Conservation (phyloP, 2,888 invertebrate genomes). For the Lycophotia porphyrea region DNA sequence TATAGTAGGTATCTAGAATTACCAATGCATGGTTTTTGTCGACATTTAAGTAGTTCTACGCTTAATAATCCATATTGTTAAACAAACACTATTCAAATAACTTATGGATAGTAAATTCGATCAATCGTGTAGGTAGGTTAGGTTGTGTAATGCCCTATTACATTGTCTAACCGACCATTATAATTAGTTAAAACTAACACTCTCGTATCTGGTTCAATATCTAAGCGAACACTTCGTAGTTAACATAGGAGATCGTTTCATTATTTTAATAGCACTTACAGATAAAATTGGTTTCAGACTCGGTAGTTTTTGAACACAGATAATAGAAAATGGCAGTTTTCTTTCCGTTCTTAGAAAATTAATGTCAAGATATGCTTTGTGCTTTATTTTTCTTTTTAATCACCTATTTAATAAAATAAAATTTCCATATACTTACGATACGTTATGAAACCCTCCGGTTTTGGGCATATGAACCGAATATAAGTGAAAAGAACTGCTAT, state of each 20-base stretch:
- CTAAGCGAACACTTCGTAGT: constrained; percentile 9
- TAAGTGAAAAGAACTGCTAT: neutral
- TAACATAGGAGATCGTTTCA: neutral
- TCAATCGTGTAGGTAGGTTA: neutral
- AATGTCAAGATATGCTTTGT: neutral
- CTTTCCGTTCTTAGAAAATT: neutral
- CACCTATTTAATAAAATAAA: neutral
- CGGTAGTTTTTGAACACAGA: neutral
- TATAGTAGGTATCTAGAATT: too few relatives aligned
- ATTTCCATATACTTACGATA: neutral
- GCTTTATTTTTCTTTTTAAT: neutral
- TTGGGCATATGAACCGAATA: neutral
- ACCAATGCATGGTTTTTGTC: neutral
- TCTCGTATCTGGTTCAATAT: constrained; percentile 30
- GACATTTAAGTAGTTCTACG: neutral
- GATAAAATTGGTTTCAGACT: neutral
- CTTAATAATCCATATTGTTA: neutral
- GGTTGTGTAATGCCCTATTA: constrained; percentile 9
- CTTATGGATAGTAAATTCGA: constrained; percentile 15
- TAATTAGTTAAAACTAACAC: constrained; percentile 37
- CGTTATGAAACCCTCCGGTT: neutral
- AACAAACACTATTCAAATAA: neutral
- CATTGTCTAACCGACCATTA: constrained; percentile 31
- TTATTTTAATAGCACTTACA: constrained; percentile 20
- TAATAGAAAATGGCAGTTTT: neutral